A percentile compares a stretch with the other conserved stretches of the same genome.
Evolutionary conservation across 2,113 vertebrate species (phyloP).

Genomic region (Procapra przewalskii): DNA sequence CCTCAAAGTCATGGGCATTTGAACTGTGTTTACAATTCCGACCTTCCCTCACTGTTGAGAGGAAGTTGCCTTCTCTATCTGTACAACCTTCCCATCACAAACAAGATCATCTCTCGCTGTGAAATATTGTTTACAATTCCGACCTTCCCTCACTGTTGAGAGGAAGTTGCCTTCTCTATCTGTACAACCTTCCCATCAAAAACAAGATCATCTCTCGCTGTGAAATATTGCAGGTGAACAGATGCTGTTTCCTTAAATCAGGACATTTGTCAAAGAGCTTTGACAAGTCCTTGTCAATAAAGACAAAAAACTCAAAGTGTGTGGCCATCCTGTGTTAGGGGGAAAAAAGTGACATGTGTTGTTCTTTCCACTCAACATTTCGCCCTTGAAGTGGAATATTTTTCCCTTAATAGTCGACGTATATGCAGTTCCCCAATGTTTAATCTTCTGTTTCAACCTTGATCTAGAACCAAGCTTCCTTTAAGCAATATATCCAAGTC

Average conservation of each 20-base stretch:
- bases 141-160: neutral
- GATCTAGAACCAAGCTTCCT: neutral
- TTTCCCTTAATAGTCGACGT: neutral
- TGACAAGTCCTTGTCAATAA: constrained; percentile 5
- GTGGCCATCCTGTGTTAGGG: neutral
- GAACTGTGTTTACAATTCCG: accelerated
- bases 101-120: neutral
- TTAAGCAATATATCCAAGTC: neutral
- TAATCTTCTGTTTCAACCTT: neutral
- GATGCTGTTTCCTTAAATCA: neutral
- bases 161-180: accelerated
- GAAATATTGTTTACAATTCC: neutral
- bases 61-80: accelerated
- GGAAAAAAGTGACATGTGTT: accelerated
- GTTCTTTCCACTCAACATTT: accelerated
- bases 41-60: neutral
- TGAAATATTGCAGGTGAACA: constrained; percentile 16
- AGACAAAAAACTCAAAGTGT: neutral
- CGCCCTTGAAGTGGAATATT: neutral
- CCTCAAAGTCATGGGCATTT: accelerated
- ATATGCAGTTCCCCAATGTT: neutral
- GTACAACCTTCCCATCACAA: neutral
- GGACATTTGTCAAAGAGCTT: neutral
- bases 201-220: neutral
- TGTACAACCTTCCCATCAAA: neutral